Conservation (phyloP, 2,888 invertebrate genomes). For the Athalia rosae region DNA sequence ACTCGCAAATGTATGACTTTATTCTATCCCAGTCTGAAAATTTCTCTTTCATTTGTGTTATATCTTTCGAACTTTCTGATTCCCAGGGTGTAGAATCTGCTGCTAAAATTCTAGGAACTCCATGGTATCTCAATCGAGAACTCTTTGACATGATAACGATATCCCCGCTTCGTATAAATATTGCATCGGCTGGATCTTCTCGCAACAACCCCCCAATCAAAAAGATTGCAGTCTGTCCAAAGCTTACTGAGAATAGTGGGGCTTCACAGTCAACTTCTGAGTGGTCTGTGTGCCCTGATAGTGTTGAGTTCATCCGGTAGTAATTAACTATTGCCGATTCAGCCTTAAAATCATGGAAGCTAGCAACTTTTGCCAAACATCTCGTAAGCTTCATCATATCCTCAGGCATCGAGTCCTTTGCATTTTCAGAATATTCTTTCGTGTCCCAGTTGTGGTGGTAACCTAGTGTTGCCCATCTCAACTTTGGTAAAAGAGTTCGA, state of each 20-base stretch:
- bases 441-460: constrained; percentile 99
- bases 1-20: constrained; percentile 68
- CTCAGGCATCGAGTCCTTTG: constrained; percentile 81
- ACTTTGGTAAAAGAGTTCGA: constrained; percentile 72
- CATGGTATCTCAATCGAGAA: constrained; percentile 93
- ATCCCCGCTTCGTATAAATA: constrained; percentile 92
- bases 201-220: constrained; percentile 89
- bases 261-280: constrained; percentile 91
- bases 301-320: constrained; percentile 93
- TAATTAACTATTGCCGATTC: constrained; percentile 98
- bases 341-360: constrained; percentile 80
- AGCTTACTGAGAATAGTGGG: constrained; percentile 95
- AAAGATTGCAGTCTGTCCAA: constrained; percentile 96
- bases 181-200: constrained; percentile 80
- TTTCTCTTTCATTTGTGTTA: constrained; percentile 35
- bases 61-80: constrained; percentile 53
- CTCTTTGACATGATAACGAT: constrained; percentile 91
- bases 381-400: constrained; percentile 82
- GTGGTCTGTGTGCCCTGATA: constrained; percentile 96
- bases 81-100: constrained; percentile 75
- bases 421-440: constrained; percentile 87
- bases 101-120: constrained; percentile 89
- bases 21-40: constrained; percentile 63
- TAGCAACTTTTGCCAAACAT: constrained; percentile 78
- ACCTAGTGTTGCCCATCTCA: constrained; percentile 97